Evolutionary conservation across 2,113 vertebrate genomes (phyloP), one percentile per base, ranked within the genome.

Genomic region (Lathamus discolor): DNA sequence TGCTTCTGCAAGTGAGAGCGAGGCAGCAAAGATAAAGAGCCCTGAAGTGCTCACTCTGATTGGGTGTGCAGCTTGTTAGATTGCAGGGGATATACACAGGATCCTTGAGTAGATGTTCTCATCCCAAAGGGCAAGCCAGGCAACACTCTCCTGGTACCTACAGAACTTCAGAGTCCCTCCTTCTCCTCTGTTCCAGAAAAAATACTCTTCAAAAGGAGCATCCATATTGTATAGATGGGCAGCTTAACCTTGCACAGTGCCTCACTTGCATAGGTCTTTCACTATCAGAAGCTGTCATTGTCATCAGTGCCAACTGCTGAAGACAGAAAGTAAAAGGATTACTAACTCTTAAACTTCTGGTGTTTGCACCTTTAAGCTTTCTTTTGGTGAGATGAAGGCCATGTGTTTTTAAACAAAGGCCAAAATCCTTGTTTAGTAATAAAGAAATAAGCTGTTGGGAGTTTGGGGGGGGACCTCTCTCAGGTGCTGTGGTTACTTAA

Each of bases 311-410:
- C 49, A 46, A 4, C 15, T 17, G 37, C 4, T n/a, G n/a, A 78
- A 78, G 37, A 17, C 29, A 82, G 23, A 79, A 84, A 90, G 62
- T 14, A 46, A 75, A 67, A 86, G 19, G 20, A 7, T 76, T 46
- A 6, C 23, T 86, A 52, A 22, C 8, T 57, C 70, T 68, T 44
- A 57, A 31, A 28, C 20, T 57, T 23, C 3, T 9, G 48, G 7
- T 6, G 8, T 55, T 76, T 61, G 57, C 24, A 61, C 10, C 23
- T 83, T 90, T 22, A 29, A 23, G 29, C 44, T 57, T 85, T 48
- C 20, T 52, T 83, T 46, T 44, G 18, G 17, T 69, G 35, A 2
- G 13, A 2, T 0, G 2, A 52, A 44, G 24, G 27, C 19, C 0
- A 0, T 16, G 20, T 66, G 41, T 44, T 59, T 80, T 83, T 39